Evolutionary conservation across 2,888 invertebrate species (phyloP), one percentile per base, ranked within the genome.

Genomic region (Thyatira batis): DNA sequence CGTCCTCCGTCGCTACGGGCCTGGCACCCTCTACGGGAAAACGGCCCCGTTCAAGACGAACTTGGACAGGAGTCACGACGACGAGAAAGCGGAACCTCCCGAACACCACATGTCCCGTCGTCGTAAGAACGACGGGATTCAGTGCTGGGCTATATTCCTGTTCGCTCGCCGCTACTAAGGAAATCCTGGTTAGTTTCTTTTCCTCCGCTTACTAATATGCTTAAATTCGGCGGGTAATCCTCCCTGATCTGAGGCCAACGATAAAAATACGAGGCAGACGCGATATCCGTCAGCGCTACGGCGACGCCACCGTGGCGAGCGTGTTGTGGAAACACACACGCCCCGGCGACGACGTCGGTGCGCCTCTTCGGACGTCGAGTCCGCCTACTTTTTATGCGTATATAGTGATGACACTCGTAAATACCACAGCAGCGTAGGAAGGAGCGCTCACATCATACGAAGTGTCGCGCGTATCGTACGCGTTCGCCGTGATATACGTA

Each of bases 171-270:
- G 78, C 78, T 81, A 80, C 80, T 79, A 64, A 71, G 80, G 78
- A 75, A 80, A 80, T 81, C 80, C 78, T 78, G 20, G 79, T 81
- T 79, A 79, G 80, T 94, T 94, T 94, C 93, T 94, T 94, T 94
- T 94, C 94, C 94, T 93, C 93, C 93, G 93, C 93, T 93, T 92
- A 94, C 80, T 94, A 85, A 94, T 94, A 94, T 94, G 94, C 94
- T 94, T 93, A 93, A 94, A 85, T 93, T 84, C 81, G 73, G 87
- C 85, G 89, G 86, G 87, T 88, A 69, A 71, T 84, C 86, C 79
- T n/a, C n/a, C n/a, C n/a, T n/a, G 76, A 80, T 82, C 81, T 81
- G 85, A 87, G 86, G 87, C 85, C 84, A 79, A 73, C 73, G 65
- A 66, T 64, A 67, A 61, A 62, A 20, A 54, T 51, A 45, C 20